A percentile compares a stretch with the other conserved stretches of the same genome.
Conservation (phyloP, 1,140 invertebrate genomes). For the Drosophila pallidifrons region DNA sequence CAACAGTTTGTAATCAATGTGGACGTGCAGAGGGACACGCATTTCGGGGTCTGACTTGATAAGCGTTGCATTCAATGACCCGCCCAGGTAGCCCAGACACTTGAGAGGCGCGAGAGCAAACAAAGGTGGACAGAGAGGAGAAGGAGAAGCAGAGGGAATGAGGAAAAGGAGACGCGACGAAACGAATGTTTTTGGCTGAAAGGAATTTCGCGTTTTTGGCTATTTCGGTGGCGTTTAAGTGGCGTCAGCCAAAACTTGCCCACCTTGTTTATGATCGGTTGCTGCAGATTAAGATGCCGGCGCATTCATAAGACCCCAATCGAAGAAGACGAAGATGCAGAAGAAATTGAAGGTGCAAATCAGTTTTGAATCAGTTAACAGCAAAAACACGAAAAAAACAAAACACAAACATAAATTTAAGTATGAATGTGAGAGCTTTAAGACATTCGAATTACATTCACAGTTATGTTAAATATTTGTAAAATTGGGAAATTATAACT, state of each 20-base stretch:
- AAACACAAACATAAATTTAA: background rate
- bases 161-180: constrained; percentile 27
- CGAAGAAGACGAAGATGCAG: background rate
- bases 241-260: constrained; percentile 52
- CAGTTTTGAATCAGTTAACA: background rate
- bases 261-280: constrained; percentile 57
- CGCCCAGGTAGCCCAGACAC: constrained; percentile 38
- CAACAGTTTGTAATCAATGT: constrained; percentile 79
- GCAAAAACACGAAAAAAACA: background rate
- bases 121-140: background rate
- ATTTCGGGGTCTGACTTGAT: constrained; percentile 24
- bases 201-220: constrained; percentile 59
- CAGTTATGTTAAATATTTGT: too few relatives aligned
- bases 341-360: background rate
- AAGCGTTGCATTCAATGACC: constrained; percentile 58
- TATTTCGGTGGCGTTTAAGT: constrained; percentile 71
- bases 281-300: constrained; percentile 35
- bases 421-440: background rate
- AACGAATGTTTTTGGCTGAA: constrained; percentile 30
- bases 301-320: constrained; percentile 10
- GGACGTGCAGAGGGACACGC: constrained; percentile 42
- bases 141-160: background rate
- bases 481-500: too few relatives aligned
- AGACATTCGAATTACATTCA: background rate
- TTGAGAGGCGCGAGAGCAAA: background rate